A percentile compares a stretch with the other conserved stretches of the same genome.
These are phyloP conservation scores for Catharus bicknelli DNA, from an alignment of 2,113 vertebrate genomes.

Conservation along the genomic window DNA sequence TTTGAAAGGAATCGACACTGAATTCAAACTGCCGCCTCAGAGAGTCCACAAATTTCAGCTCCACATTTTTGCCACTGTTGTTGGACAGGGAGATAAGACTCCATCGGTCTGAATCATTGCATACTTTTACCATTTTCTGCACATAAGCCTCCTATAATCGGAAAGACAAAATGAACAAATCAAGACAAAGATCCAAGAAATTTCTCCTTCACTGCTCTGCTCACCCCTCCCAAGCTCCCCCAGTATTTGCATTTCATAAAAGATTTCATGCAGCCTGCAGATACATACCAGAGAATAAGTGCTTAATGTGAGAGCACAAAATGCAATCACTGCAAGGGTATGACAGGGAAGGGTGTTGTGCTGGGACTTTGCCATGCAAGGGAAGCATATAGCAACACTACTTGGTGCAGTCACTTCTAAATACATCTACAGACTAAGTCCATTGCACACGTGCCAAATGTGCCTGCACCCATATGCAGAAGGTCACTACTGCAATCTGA, in stretches of 20 bases:
- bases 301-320: neutral
- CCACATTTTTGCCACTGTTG: conserved; percentile 98
- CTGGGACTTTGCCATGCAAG: neutral
- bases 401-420: neutral
- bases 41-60: conserved; percentile 98
- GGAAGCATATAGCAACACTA: neutral
- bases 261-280: neutral
- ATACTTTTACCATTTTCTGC: conserved; percentile 99
- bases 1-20: conserved; percentile 99
- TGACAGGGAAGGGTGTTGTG: neutral
- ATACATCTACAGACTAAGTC: neutral
- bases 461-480: neutral
- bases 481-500: neutral
- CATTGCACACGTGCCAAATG: neutral
- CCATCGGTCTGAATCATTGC: conserved; percentile 97
- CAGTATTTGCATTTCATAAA: neutral
- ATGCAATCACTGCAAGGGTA: neutral
- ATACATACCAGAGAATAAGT: neutral
- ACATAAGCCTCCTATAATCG: conserved; percentile 93
- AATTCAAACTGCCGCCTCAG: conserved; percentile 98
- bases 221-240: neutral
- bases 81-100: conserved; percentile 98
- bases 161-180: conserved; percentile 68
- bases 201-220: neutral
- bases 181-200: conserved; percentile 11